Percentiles rank a stretch among this genome's conserved stretches.
Conservation (phyloP, 2,113 vertebrate species). For the Caranx ignobilis region DNA sequence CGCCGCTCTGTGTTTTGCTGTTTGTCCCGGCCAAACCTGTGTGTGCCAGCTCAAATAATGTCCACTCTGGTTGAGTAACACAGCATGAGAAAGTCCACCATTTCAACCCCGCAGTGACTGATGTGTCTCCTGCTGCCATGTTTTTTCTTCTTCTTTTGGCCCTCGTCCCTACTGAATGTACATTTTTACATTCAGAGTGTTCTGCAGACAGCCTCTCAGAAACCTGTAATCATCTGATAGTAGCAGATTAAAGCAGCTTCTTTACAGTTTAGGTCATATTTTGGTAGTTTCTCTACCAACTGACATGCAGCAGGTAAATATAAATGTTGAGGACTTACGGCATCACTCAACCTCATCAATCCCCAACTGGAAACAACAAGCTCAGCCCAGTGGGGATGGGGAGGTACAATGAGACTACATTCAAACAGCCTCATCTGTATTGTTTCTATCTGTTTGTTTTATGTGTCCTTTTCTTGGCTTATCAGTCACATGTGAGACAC, state of each 20-base stretch:
- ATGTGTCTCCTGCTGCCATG: conserved; percentile 36
- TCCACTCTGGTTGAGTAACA: conserved; percentile 64
- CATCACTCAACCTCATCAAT: background rate
- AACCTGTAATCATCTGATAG: conserved; percentile 19
- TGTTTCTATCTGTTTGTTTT: no score
- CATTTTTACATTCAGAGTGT: conserved; percentile 33
- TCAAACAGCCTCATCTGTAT: background rate
- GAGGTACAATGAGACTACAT: no score
- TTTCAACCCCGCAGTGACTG: conserved; percentile 24
- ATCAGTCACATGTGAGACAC: no score
- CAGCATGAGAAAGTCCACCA: conserved; percentile 56
- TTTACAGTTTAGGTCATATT: conserved; percentile 21
- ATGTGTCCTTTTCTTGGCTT: no score
- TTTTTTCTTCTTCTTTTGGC: conserved; percentile 14
- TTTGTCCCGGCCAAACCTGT: conserved; percentile 42
- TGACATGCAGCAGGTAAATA: conserved; percentile 1
- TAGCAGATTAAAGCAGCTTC: conserved; percentile 34
- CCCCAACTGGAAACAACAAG: background rate
- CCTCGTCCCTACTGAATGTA: conserved; percentile 13
- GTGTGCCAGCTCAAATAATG: conserved; percentile 69
- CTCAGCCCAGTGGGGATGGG: background rate
- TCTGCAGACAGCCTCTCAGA: conserved; percentile 20
- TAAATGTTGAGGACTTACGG: background rate
- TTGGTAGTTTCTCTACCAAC: conserved; percentile 10
- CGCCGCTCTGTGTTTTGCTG: conserved; percentile 62